Percentiles rank a stretch among this genome's conserved stretches.
These are phyloP conservation scores for Lordiphosa andalusiaca DNA, from an alignment of 2,888 invertebrate genomes.

Conservation along the genomic window DNA sequence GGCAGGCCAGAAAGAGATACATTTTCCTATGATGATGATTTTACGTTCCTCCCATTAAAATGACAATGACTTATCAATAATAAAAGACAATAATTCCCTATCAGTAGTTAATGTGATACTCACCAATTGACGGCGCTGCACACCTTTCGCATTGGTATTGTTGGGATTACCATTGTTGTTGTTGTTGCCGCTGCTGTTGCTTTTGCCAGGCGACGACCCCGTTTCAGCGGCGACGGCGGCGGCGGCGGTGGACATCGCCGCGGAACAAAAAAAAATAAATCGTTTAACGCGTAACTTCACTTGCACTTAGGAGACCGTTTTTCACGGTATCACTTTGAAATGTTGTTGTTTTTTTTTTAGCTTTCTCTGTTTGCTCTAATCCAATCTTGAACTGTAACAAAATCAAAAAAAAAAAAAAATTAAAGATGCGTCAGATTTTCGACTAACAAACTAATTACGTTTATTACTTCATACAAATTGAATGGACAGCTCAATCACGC, in stretches of 20 bases:
- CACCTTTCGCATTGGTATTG: conserved; percentile 68
- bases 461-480: conserved; percentile 71
- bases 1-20: conserved; percentile 7
- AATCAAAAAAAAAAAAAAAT: conserved; percentile 29
- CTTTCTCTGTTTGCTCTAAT: conserved; percentile 48
- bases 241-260: conserved; percentile 73
- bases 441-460: conserved; percentile 58
- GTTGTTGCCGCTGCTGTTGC: conserved; percentile 54
- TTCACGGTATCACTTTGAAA: conserved; percentile 10
- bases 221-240: conserved; percentile 77
- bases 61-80: conserved; percentile 15
- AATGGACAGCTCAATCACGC: conserved; percentile 45
- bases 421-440: conserved; percentile 34
- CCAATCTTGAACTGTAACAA: conserved; percentile 31
- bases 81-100: conserved; percentile 3
- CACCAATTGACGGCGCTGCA: conserved; percentile 80
- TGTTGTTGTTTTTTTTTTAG: conserved; percentile 22
- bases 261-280: conserved; percentile 16
- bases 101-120: conserved; percentile 55
- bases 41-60: conserved; percentile 46
- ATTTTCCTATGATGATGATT: conserved; percentile 67
- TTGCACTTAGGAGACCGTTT: conserved; percentile 26
- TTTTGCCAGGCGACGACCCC: conserved; percentile 79
- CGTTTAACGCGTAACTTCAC: conserved; percentile 32
- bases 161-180: conserved; percentile 57